Conservation (phyloP, 2,888 invertebrate genomes). For the Portevinia maculata region DNA sequence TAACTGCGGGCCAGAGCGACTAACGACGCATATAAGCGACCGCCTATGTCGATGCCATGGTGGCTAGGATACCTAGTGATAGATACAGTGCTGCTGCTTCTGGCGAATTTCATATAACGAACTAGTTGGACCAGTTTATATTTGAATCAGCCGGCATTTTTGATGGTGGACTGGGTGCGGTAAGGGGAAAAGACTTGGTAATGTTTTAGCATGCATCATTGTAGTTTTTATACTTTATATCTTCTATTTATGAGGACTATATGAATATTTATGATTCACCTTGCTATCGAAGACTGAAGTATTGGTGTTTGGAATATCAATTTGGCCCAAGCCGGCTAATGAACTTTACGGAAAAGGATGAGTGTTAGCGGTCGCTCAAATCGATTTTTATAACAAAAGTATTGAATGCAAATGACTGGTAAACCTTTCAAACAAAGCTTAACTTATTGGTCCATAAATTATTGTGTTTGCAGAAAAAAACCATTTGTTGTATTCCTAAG, state of each 20-base stretch:
- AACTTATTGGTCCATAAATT: too few species aligned
- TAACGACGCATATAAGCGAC: conserved; percentile 69
- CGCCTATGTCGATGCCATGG: conserved; percentile 71
- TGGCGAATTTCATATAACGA: conserved; percentile 70
- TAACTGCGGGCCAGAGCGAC: conserved; percentile 59
- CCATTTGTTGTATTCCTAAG: too few species aligned
- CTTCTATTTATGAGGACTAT: background rate
- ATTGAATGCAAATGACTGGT: too few species aligned
- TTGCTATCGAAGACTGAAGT: too few species aligned
- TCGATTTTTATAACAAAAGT: too few species aligned
- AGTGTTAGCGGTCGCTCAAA: too few species aligned
- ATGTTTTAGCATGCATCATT: conserved; percentile 56
- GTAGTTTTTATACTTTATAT: conserved; percentile 20
- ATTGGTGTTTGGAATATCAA: too few species aligned
- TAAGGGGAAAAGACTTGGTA: conserved; percentile 7
- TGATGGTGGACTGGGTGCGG: conserved; percentile 24
- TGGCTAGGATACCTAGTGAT: conserved; percentile 63
- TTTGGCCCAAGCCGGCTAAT: too few species aligned
- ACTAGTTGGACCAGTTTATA: conserved; percentile 71
- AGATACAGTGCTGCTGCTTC: conserved; percentile 53
- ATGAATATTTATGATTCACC: background rate
- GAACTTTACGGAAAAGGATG: too few species aligned
- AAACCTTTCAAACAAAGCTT: too few species aligned
- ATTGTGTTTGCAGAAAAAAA: too few species aligned
- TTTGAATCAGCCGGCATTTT: conserved; percentile 50